Conservation (phyloP, 1,140 invertebrate species). For the Drosophila sechellia region DNA sequence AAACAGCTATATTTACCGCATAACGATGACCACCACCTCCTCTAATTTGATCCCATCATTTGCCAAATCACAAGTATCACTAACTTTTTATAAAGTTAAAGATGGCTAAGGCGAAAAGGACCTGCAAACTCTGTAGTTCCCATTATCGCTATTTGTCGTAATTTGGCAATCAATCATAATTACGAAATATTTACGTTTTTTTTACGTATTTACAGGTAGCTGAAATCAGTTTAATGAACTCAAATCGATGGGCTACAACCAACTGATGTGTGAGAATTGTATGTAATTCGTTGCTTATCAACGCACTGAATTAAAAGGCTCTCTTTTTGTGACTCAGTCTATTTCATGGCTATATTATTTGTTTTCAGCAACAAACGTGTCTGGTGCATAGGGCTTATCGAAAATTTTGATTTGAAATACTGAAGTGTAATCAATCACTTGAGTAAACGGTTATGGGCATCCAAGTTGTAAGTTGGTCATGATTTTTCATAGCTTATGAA, state of each 20-base stretch:
- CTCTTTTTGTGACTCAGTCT: slow-evolving; percentile 28
- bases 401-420: slow-evolving; percentile 6
- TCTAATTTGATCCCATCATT: background rate
- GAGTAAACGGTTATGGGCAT: background rate
- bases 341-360: background rate
- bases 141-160: background rate
- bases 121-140: too few relatives aligned
- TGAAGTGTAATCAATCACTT: slow-evolving; percentile 17
- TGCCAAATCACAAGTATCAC: background rate
- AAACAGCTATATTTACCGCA: slow-evolving; percentile 12
- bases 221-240: slow-evolving; percentile 40
- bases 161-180: background rate
- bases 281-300: slow-evolving; percentile 28
- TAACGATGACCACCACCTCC: slow-evolving; percentile 40
- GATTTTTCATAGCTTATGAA: background rate
- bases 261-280: slow-evolving; percentile 1
- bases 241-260: background rate
- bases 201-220: background rate
- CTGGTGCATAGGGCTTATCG: slow-evolving; percentile 12
- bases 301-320: slow-evolving; percentile 12
- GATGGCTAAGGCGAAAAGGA: background rate
- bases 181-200: background rate
- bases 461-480: background rate
- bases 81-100: too few relatives aligned
- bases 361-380: background rate